Evolutionary conservation across 1,140 invertebrate genomes (phyloP).

Genomic region (Zophobas atratus): DNA sequence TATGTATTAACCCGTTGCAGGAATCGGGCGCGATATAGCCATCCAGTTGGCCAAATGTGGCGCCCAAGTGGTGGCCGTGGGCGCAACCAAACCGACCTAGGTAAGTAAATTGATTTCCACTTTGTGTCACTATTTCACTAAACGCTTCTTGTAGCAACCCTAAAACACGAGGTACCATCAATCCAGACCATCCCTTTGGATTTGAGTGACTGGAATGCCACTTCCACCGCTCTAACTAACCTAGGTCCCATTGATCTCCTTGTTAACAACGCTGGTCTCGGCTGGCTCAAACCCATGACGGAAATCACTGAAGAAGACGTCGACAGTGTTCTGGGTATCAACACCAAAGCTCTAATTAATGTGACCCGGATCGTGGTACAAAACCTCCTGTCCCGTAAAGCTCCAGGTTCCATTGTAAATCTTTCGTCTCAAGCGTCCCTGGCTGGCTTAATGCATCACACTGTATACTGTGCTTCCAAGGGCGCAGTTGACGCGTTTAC

Average conservation of each 20-base stretch:
- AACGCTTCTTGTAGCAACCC: slow-evolving; percentile 24
- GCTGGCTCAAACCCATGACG: slow-evolving; percentile 75
- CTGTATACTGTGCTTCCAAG: slow-evolving; percentile 74
- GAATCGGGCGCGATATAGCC: slow-evolving; percentile 73
- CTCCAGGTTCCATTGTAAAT: slow-evolving; percentile 88
- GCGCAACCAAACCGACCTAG: slow-evolving; percentile 70
- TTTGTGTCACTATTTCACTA: not conserved
- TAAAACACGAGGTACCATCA: slow-evolving; percentile 76
- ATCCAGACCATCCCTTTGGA: slow-evolving; percentile 80
- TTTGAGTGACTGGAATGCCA: slow-evolving; percentile 83
- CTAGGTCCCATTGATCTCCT: slow-evolving; percentile 80
- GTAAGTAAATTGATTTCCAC: slow-evolving; percentile 24
- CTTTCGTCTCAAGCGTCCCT: slow-evolving; percentile 87
- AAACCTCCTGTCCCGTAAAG: slow-evolving; percentile 82
- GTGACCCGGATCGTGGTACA: slow-evolving; percentile 85
- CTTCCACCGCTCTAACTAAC: slow-evolving; percentile 72
- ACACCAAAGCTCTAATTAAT: slow-evolving; percentile 89
- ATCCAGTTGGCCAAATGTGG: slow-evolving; percentile 70
- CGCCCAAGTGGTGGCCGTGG: slow-evolving; percentile 74
- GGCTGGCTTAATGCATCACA: slow-evolving; percentile 83
- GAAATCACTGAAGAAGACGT: slow-evolving; percentile 78
- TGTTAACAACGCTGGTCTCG: slow-evolving; percentile 88
- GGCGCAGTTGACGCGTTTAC: slow-evolving; percentile 79
- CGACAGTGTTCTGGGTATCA: slow-evolving; percentile 83
- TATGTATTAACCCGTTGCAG: not conserved